Evolutionary conservation across 2,113 vertebrate genomes (phyloP), one percentile per base, ranked within the genome.

Genomic region (Plestiodon gilberti): DNA sequence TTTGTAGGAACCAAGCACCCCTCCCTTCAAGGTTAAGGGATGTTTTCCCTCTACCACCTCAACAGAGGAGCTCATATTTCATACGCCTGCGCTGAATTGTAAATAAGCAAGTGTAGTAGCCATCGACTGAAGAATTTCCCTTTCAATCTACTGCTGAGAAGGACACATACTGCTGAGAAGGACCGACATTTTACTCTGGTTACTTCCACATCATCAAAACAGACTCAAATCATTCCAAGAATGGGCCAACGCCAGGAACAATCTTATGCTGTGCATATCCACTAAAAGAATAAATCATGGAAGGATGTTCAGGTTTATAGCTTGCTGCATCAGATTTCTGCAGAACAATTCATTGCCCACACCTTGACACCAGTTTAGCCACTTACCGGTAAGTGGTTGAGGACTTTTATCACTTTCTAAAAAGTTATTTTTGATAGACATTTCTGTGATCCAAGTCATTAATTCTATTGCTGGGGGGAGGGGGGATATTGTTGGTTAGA

Each of bases 1-100:
- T 89, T 81, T 71, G 76, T 62, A 57, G 59, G 88, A 89, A 93
- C 65, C 48, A 81, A 84, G 74, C 88, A 90, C n/a, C 52, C 76
- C 10, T 64, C 77, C n/a, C 83, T 89, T 78, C 52, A 93, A 94
- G 88, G 30, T 64, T 78, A 89, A 89, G 28, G 83, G 61, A 79
- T 90, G 23, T 90, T 79, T 69, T 85, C 86, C 70, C 79, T 92
- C 20, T 59, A 89, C 25, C 62, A 84, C 3, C 6, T 3, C 20
- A 52, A 25, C 86, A 65, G 0, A 87, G 35, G 6, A 78, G 4
- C 43, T 91, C 28, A 1, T 75, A 62, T 83, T 65, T 79, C 43
- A 76, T 88, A 89, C 0, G 79, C 4, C 22, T 82, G 17, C 69
- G 85, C 1, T 65, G 23, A 33, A 70, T 81, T 35, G 61, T 23